A percentile compares a stretch with the other conserved stretches of the same genome.
Evolutionary conservation across 2,113 vertebrate species (phyloP).

Genomic region (Plecturocebus donacophilus): DNA sequence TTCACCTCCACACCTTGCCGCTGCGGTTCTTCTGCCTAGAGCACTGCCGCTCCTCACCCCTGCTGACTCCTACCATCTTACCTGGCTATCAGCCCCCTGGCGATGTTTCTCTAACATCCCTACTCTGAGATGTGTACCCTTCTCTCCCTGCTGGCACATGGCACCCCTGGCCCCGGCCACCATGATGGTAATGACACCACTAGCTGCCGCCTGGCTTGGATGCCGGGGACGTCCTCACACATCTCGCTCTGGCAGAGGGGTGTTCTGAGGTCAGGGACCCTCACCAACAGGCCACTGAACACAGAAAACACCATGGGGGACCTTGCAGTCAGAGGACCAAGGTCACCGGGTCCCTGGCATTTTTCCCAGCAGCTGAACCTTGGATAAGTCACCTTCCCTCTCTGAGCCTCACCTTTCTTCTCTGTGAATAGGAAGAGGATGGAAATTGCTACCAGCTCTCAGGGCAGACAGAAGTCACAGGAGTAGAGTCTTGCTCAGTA

Average conservation of each 20-base stretch:
- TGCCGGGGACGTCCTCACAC: accelerated
- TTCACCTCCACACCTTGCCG: not conserved
- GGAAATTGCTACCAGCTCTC: not conserved
- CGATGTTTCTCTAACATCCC: not conserved
- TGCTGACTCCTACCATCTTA: not conserved
- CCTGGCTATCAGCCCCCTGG: not conserved
- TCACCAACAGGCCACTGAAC: not conserved
- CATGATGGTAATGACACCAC: not conserved
- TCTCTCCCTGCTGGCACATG: not conserved
- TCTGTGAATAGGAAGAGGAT: not conserved
- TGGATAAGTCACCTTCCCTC: not conserved
- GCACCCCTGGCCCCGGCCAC: not conserved
- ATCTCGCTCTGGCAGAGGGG: not conserved
- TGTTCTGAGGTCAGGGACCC: not conserved
- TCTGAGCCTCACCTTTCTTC: not conserved
- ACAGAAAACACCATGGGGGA: not conserved
- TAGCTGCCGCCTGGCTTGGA: accelerated
- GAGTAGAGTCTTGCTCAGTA: not conserved
- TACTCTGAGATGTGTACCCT: not conserved
- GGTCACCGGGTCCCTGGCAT: not conserved
- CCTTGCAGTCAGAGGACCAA: not conserved
- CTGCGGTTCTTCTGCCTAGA: not conserved
- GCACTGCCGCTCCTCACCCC: not conserved
- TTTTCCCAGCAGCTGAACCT: not conserved
- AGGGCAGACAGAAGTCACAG: not conserved